Base-by-base conservation (phyloP, 2,797 vertebrate species). In the Neopelma chrysocephalum region DNA sequence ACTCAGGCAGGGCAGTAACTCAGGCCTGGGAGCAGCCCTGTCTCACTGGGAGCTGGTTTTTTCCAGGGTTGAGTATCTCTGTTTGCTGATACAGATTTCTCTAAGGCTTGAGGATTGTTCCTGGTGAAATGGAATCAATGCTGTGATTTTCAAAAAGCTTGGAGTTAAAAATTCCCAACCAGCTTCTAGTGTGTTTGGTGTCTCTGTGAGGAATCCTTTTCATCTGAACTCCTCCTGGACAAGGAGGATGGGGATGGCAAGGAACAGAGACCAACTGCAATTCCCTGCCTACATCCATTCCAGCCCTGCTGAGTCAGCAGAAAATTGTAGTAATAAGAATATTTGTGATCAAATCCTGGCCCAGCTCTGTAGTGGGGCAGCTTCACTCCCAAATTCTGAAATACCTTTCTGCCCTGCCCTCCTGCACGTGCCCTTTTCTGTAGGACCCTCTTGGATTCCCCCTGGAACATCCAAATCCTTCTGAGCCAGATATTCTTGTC, bases 281-380 rank as follows among this genome's bases (percentile, higher is more conserved):
- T 82, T 66, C 64, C 77, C 56, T 66, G 83, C 7, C 1, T 10
- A 1, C 14, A 12, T 26, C 47, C 16, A 1, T 15, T 7, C 31
- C 6, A 4, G 17, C 38, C 71, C 77, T 70, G 62, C 47, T 1
- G 7, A 27, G 53, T 16, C 65, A 75, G 79, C 85, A 86, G 60
- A 60, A 70, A 31, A 19, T 11, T 2, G 3, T 0, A 5, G 23
- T 25, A 32, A 20, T 23, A 27, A 0, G 15, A 12, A 6, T 15
- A 23, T 29, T 43, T 10, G 21, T 23, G 70, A 18, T 8, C 20
- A 16, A 12, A 3, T 6, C 1, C 2, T 25, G 29, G 10, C 72
- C 54, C 53, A 29, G 60, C 25, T 34, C 40, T 12, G 43, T 3
- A 12, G 42, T 2, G 1, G 40, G 36, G 48, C 54, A 65, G 40